A percentile compares a stretch with the other conserved stretches of the same genome.
Conservation (phyloP, 2,113 vertebrate genomes). For the Tenrec ecaudatus region DNA sequence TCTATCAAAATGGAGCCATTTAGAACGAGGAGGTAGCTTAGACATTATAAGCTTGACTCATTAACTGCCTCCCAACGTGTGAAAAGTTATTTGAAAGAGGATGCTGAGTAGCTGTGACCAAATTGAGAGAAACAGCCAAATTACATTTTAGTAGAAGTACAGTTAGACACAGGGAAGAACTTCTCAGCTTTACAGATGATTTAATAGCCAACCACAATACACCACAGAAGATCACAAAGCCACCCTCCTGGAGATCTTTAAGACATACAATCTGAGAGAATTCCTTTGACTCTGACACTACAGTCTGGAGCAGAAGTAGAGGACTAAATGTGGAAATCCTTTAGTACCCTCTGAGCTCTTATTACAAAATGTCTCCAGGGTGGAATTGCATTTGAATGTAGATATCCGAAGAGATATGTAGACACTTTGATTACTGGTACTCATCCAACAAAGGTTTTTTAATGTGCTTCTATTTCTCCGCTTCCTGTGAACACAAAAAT, state of each 20-base stretch:
- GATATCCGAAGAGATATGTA: slow-evolving; percentile 23
- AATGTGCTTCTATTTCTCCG: slow-evolving; percentile 62
- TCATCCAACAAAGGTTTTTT: slow-evolving; percentile 34
- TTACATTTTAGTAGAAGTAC: neutral
- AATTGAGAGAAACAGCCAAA: neutral
- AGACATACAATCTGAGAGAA: neutral
- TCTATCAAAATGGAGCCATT: neutral
- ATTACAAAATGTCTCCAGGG: neutral
- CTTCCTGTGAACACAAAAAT: slow-evolving; percentile 64
- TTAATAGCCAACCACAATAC: neutral
- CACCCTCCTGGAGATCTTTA: neutral
- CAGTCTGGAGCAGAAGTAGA: neutral
- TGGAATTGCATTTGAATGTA: neutral
- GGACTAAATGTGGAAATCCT: neutral
- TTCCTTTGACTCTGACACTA: neutral
- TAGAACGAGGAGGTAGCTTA: neutral
- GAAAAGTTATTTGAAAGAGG: slow-evolving; percentile 8
- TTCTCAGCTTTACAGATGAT: neutral
- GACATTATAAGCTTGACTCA: neutral
- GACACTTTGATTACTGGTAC: neutral
- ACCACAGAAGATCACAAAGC: neutral
- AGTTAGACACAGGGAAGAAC: neutral
- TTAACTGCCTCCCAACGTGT: neutral
- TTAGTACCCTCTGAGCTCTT: slow-evolving; percentile 5
- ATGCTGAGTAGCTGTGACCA: slow-evolving; percentile 3